phyloP scores from a whole-genome alignment of 2,888 invertebrate genomes.

The Leucozona laternaria region DNA sequence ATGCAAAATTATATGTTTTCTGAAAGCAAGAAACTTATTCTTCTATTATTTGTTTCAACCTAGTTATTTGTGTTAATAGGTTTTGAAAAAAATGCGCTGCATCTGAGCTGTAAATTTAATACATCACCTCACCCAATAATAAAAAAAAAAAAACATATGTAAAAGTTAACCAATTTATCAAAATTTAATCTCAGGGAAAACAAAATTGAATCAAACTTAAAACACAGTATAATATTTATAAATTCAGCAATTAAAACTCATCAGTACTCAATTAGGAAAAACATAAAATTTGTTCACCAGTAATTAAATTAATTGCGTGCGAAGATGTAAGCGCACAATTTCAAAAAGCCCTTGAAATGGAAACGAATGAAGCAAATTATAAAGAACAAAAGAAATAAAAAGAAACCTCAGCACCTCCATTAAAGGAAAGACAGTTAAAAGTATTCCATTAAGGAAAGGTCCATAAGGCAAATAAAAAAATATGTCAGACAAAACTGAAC shows the following conservation, averaged over 20 bases:
- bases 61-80: too few species aligned
- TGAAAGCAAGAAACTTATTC: too few species aligned
- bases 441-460: conserved; percentile 27
- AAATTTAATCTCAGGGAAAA: neutral
- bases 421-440: conserved; percentile 12
- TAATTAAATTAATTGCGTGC: conserved; percentile 27
- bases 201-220: neutral
- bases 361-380: conserved; percentile 12
- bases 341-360: conserved; percentile 17
- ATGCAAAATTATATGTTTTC: too few species aligned
- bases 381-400: conserved; percentile 33
- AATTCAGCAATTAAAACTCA: conserved; percentile 1
- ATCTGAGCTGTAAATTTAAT: too few species aligned
- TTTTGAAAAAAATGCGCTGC: too few species aligned
- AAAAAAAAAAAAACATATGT: too few species aligned
- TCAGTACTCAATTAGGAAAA: neutral
- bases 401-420: conserved; percentile 37
- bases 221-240: neutral
- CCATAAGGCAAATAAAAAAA: conserved; percentile 46
- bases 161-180: too few species aligned
- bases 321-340: conserved; percentile 12
- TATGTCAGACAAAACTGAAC: conserved; percentile 42
- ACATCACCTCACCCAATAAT: too few species aligned
- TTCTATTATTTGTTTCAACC: too few species aligned
- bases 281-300: neutral